Conservation (phyloP, 2,888 invertebrate genomes). For the Odontothrips loti region DNA sequence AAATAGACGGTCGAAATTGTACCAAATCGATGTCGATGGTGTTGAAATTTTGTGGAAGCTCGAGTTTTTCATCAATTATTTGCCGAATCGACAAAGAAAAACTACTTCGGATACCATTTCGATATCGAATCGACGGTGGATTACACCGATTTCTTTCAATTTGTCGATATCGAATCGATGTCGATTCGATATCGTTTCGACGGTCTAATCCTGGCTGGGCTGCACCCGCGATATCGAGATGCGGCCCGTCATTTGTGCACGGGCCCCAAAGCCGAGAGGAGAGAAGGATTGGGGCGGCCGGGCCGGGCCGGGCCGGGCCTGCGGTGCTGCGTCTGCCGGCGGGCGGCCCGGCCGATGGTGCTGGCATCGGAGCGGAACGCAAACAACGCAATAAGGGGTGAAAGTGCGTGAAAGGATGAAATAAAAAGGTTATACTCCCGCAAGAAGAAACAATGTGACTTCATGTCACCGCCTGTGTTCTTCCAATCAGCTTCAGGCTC, state of each 20-base stretch:
- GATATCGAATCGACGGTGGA: no score
- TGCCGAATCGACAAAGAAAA: no score
- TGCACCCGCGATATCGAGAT: no score
- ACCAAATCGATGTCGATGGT: no score
- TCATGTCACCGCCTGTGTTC: not conserved
- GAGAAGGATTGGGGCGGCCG: not conserved
- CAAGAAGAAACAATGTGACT: not conserved
- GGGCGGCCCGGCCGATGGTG: not conserved
- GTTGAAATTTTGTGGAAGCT: no score
- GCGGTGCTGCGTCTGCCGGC: not conserved
- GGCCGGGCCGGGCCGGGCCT: not conserved
- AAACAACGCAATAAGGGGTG: conserved; percentile 26
- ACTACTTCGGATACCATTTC: no score
- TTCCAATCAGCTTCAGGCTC: not conserved
- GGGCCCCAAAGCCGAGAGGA: not conserved
- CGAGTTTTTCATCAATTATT: no score
- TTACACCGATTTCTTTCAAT: no score
- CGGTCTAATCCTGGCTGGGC: no score
- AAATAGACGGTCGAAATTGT: no score
- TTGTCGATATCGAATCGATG: no score
- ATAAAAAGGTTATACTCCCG: conserved; percentile 1
- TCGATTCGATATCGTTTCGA: no score
- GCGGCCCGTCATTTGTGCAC: not conserved
- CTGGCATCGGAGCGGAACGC: conserved; percentile 11
- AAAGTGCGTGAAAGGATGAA: conserved; percentile 26